Conservation (phyloP, 2,797 vertebrate genomes). For the Cryptoprocta ferox region DNA sequence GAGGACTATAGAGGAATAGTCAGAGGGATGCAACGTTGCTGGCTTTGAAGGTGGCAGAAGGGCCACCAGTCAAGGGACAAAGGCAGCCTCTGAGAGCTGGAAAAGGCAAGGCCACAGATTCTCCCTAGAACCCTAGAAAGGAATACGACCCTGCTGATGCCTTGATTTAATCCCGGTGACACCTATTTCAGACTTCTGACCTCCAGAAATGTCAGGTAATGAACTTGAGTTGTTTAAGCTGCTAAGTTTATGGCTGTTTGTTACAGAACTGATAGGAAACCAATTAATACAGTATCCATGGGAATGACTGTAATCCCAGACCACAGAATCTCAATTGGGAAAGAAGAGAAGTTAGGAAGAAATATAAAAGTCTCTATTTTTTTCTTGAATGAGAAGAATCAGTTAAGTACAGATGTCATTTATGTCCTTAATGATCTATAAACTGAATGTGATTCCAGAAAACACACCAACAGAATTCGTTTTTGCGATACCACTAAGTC, state of each 20-base stretch:
- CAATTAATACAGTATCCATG: neutral
- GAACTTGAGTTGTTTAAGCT: neutral
- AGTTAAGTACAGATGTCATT: neutral
- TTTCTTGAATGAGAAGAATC: neutral
- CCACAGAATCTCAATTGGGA: neutral
- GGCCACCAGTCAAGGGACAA: neutral
- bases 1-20: neutral
- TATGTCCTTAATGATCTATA: slow-evolving; percentile 7
- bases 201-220: slow-evolving; percentile 10
- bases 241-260: neutral
- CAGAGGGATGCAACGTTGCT: neutral
- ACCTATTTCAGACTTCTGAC: neutral
- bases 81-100: neutral
- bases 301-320: neutral
- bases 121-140: neutral
- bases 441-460: neutral
- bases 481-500: slow-evolving; percentile 35
- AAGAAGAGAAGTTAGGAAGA: neutral
- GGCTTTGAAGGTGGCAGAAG: neutral
- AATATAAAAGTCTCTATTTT: neutral
- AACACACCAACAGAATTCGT: neutral
- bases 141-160: neutral
- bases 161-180: neutral
- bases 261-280: neutral
- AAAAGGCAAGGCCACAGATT: neutral